Conservation (phyloP, 2,113 vertebrate genomes). For the Meriones unguiculatus region DNA sequence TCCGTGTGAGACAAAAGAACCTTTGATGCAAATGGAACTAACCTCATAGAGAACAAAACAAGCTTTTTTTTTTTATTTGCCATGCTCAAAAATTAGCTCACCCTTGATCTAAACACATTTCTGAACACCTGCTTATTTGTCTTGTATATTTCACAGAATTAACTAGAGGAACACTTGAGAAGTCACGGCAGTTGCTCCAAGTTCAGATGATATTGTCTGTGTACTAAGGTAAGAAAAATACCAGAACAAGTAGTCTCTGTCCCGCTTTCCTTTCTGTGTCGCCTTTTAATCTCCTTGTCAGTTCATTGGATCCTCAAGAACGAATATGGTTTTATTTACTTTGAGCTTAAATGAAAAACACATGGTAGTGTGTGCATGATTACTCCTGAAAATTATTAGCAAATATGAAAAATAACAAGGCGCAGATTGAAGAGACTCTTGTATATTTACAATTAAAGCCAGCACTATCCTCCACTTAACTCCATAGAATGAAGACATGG, state of each 20-base stretch:
- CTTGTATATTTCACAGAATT: not conserved
- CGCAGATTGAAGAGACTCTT: slow-evolving; percentile 31
- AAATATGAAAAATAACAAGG: slow-evolving; percentile 53
- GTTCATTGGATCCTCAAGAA: not conserved
- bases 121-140: not conserved
- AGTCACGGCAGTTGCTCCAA: not conserved
- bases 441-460: not conserved
- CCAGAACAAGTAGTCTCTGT: not conserved
- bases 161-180: not conserved
- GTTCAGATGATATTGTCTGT: not conserved
- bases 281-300: not conserved
- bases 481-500: not conserved
- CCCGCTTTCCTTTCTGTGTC: not conserved
- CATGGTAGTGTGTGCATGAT: not conserved
- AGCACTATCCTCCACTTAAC: slow-evolving; percentile 59
- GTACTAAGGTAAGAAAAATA: not conserved
- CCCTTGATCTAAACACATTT: not conserved
- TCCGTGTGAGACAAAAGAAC: not conserved
- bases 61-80: not conserved
- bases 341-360: slow-evolving; percentile 17
- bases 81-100: slow-evolving; percentile 13
- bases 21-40: not conserved
- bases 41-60: not conserved
- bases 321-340: not conserved
- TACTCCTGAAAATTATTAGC: slow-evolving; percentile 33